Conservation (phyloP, 2,888 invertebrate genomes). For the Dicyrtoma fusca region DNA sequence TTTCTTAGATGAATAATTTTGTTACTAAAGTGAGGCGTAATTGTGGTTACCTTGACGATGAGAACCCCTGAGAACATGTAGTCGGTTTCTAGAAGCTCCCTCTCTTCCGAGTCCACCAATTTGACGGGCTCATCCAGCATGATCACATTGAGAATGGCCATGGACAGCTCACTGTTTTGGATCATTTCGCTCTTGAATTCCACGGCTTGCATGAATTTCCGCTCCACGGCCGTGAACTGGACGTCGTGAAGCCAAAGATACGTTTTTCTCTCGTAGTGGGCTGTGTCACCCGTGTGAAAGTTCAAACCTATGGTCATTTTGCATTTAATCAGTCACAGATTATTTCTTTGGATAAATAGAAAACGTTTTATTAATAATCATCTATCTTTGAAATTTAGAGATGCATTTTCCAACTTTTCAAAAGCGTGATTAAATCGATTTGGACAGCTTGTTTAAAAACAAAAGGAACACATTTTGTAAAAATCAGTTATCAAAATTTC, state of each 20-base stretch:
- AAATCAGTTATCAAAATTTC: no score
- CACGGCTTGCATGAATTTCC: conserved; percentile 41
- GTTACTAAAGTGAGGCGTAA: not conserved
- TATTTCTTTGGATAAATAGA: no score
- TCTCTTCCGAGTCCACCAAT: not conserved
- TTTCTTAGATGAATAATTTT: no score
- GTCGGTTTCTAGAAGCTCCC: not conserved
- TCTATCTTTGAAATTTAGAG: not conserved
- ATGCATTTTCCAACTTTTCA: no score
- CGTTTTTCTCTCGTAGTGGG: not conserved
- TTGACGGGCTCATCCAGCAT: not conserved
- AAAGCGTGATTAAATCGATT: no score
- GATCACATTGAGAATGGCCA: conserved; percentile 6
- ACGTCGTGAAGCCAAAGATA: conserved; percentile 39
- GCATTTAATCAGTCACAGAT: no score
- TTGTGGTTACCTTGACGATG: conserved; percentile 6
- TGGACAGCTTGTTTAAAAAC: no score
- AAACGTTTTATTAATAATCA: not conserved
- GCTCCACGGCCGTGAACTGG: conserved; percentile 48
- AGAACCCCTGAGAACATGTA: conserved; percentile 17
- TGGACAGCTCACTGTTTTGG: not conserved
- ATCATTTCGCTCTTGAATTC: conserved; percentile 37
- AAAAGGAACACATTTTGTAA: no score
- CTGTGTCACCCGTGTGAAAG: not conserved
- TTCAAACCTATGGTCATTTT: not conserved